These are phyloP conservation scores for Lepidurus couesii DNA, from an alignment of 1,140 invertebrate species.

Conservation along the genomic window DNA sequence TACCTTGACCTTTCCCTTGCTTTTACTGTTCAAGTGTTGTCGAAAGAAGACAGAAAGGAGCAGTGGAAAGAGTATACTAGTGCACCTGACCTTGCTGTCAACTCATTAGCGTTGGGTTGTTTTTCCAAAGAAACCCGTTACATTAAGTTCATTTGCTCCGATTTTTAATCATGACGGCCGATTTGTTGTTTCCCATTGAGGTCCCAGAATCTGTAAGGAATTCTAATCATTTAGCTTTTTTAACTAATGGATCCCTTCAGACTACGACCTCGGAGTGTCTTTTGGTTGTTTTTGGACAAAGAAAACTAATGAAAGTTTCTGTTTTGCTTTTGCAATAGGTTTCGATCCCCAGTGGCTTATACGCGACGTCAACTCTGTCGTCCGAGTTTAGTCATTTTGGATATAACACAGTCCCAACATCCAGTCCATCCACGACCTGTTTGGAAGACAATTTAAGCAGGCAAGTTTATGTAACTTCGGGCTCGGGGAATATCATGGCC, in stretches of 20 bases:
- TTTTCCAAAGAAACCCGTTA: no score
- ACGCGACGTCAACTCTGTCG: no score
- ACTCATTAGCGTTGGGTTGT: no score
- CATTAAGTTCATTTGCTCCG: no score
- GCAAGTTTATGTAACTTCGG: background rate
- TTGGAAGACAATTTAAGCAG: background rate
- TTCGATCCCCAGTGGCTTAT: slow-evolving; percentile 31
- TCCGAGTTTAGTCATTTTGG: no score
- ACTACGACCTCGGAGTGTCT: background rate
- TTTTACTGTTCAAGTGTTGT: no score
- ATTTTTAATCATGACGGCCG: background rate
- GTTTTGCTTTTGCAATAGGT: background rate
- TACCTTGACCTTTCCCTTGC: no score
- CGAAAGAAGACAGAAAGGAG: no score
- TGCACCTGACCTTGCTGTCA: no score
- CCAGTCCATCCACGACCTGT: background rate
- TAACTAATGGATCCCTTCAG: background rate
- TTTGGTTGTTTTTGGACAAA: background rate
- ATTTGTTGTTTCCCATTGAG: background rate
- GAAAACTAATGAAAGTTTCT: background rate
- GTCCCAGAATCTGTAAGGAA: background rate
- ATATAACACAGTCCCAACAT: no score
- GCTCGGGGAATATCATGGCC: background rate
- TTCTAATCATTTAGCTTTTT: background rate
- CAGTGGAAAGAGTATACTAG: no score